These are phyloP conservation scores for Chaenogobius annularis DNA, from an alignment of 2,113 vertebrate species.

Conservation along the genomic window DNA sequence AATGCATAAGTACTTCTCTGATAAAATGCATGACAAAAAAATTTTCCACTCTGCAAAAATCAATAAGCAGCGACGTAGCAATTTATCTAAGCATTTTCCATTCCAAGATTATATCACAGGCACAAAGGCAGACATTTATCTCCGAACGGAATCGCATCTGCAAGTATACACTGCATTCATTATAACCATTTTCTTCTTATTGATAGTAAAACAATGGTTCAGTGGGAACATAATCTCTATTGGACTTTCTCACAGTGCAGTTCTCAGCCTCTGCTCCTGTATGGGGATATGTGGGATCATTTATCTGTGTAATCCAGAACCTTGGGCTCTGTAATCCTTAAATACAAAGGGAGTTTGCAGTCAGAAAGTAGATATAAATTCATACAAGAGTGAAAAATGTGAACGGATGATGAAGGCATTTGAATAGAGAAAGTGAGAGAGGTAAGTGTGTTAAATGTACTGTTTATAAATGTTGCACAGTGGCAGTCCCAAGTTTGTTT, in stretches of 20 bases:
- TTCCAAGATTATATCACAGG: background rate
- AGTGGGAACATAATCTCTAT: background rate
- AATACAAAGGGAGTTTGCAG: conserved; percentile 16
- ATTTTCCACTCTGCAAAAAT: background rate
- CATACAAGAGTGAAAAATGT: background rate
- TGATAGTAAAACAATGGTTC: conserved; percentile 4
- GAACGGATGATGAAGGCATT: background rate
- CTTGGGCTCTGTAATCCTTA: conserved; percentile 32
- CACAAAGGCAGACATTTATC: background rate
- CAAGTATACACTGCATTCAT: background rate
- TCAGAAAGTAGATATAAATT: conserved; percentile 9
- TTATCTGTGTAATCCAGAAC: conserved; percentile 41
- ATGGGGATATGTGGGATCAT: conserved; percentile 22
- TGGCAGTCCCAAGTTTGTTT: background rate
- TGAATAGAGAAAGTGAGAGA: conserved; percentile 2
- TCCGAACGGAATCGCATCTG: background rate
- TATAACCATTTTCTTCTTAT: background rate
- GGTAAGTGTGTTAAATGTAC: background rate
- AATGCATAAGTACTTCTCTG: background rate
- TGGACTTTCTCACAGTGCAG: background rate
- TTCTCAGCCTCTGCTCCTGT: conserved; percentile 7
- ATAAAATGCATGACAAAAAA: background rate
- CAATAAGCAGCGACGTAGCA: background rate
- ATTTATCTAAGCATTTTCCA: background rate
- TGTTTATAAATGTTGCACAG: background rate